phyloP scores from a whole-genome alignment of 2,888 invertebrate genomes.

The Pycnomerus fuliginosus region DNA sequence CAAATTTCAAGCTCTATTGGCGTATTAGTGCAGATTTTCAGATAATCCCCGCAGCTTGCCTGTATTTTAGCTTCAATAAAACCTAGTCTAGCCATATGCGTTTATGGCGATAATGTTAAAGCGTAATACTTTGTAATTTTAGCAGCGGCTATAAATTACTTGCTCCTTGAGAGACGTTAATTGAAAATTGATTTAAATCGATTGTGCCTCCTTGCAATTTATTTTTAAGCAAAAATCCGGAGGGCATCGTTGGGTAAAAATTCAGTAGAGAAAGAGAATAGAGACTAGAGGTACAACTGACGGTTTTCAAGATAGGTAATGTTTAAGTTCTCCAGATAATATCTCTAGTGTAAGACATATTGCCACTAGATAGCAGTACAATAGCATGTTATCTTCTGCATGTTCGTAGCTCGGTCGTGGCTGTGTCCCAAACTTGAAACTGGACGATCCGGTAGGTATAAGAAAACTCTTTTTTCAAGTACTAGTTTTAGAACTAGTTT shows the following conservation, averaged over 20 bases:
- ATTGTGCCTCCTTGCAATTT: conserved; percentile 6
- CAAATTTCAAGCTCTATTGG: conserved; percentile 53
- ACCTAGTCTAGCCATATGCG: no score
- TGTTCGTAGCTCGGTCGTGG: conserved; percentile 42
- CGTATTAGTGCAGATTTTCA: conserved; percentile 50
- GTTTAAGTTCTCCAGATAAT: conserved; percentile 47
- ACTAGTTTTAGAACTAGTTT: no score
- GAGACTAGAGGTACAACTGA: conserved; percentile 25
- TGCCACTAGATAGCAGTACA: conserved; percentile 49
- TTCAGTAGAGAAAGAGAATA: conserved; percentile 5
- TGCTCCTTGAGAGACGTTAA: conserved; percentile 8
- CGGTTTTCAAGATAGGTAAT: conserved; percentile 44
- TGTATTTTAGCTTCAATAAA: no score
- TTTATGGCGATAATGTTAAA: no score
- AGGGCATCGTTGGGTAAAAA: conserved; percentile 4
- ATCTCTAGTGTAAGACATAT: conserved; percentile 49
- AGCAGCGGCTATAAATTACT: no score
- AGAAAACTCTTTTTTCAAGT: no score
- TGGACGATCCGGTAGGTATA: not conserved
- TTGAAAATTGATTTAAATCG: conserved; percentile 18
- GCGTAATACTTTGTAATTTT: no score
- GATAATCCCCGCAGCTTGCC: conserved; percentile 40
- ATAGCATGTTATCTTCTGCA: conserved; percentile 49
- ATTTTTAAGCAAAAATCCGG: not conserved
- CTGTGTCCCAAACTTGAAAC: conserved; percentile 33